Percentiles rank a stretch among this genome's conserved stretches.
These are phyloP conservation scores for Dasypus novemcinctus DNA, from an alignment of 2,113 vertebrate genomes.

Conservation along the genomic window DNA sequence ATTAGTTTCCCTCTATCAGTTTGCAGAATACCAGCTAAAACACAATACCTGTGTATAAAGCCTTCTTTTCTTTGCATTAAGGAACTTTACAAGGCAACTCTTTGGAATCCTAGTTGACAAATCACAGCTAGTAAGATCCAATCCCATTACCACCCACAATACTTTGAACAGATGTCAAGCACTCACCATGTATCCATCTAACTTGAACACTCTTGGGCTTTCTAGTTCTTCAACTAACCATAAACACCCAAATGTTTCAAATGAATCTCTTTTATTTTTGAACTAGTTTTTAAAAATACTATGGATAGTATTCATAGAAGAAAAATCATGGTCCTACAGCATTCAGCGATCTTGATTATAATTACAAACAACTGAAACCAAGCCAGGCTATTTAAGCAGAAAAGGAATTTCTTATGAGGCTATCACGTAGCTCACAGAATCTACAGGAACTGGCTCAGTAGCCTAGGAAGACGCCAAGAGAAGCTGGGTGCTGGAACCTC, in stretches of 20 bases:
- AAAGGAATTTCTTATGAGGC: neutral
- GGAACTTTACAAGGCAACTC: neutral
- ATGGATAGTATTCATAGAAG: neutral
- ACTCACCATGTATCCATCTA: neutral
- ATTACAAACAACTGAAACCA: neutral
- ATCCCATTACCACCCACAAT: neutral
- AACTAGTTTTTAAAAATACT: neutral
- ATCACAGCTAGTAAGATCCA: neutral
- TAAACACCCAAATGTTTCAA: neutral
- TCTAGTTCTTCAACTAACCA: neutral
- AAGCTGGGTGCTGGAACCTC: neutral
- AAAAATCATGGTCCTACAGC: neutral
- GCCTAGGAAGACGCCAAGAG: neutral
- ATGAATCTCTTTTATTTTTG: neutral
- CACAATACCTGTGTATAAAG: neutral
- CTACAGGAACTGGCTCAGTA: neutral
- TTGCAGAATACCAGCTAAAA: neutral
- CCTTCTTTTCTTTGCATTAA: neutral
- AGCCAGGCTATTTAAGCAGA: neutral
- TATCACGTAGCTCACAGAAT: slow-evolving; percentile 12
- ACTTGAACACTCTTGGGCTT: neutral
- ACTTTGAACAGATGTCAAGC: neutral
- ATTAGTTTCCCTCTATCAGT: neutral
- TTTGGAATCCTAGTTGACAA: neutral
- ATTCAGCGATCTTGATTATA: neutral